These are phyloP conservation scores for Daktulosphaira vitifoliae DNA, from an alignment of 1,140 invertebrate genomes.

Conservation along the genomic window DNA sequence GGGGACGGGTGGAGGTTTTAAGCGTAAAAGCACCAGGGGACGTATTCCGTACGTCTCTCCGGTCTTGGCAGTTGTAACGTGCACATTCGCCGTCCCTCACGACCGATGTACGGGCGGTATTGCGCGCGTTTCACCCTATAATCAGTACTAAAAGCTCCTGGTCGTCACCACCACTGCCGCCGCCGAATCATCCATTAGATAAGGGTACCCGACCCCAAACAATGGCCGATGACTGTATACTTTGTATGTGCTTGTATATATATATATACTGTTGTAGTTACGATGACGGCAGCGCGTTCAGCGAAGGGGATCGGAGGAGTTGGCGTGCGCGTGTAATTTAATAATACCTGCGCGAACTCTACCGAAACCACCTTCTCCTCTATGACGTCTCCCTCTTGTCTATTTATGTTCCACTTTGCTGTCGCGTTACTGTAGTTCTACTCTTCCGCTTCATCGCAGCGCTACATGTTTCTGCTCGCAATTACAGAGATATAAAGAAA, in stretches of 20 bases:
- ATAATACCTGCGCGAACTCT: conserved; percentile 18
- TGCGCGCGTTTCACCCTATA: conserved; percentile 22
- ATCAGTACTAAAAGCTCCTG: conserved; percentile 33
- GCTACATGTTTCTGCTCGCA: no score
- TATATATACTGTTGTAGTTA: not conserved
- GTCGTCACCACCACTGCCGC: conserved; percentile 2
- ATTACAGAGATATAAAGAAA: no score
- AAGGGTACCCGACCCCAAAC: not conserved
- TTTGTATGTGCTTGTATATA: not conserved
- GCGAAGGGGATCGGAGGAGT: not conserved
- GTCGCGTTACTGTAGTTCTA: no score
- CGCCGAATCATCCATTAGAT: conserved; percentile 26
- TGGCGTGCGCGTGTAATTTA: conserved; percentile 27
- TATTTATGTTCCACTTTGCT: no score
- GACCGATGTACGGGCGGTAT: not conserved
- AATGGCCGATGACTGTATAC: not conserved
- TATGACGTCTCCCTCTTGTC: not conserved
- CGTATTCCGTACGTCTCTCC: not conserved
- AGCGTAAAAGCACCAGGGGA: conserved; percentile 25
- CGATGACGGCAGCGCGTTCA: not conserved
- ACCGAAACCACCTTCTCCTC: not conserved
- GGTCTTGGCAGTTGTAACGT: not conserved
- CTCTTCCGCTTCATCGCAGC: no score
- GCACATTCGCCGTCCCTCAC: not conserved
- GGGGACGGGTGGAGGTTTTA: not conserved